Evolutionary conservation across 2,113 vertebrate genomes (phyloP).

Genomic region (Siphamia tubifer): DNA sequence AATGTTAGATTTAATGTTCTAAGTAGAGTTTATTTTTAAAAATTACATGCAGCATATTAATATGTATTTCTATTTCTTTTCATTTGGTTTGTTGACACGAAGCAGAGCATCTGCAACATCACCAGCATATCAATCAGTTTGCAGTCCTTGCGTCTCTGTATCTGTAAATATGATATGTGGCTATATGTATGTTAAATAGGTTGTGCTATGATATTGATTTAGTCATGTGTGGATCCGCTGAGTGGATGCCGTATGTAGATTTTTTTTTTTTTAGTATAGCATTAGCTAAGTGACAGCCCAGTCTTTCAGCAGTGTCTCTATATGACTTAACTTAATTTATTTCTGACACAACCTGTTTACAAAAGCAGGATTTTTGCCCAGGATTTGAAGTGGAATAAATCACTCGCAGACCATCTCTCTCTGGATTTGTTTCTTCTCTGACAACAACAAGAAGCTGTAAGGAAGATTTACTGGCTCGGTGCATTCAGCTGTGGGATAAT

Average conservation of each 20-base stretch:
- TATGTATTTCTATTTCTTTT: no score
- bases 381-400: neutral
- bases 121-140: no score
- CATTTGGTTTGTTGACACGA: no score
- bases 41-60: no score
- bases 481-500: slow-evolving; percentile 7
- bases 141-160: neutral
- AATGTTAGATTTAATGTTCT: no score
- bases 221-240: neutral
- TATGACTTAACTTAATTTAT: slow-evolving; percentile 4
- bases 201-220: no score
- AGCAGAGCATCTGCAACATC: no score
- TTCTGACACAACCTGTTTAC: slow-evolving; percentile 13
- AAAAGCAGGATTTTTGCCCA: neutral
- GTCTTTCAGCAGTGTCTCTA: neutral
- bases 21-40: no score
- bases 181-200: neutral
- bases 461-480: slow-evolving; percentile 8
- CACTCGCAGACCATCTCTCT: neutral
- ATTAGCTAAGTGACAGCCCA: neutral
- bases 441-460: neutral
- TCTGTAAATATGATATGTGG: neutral
- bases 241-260: neutral
- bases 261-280: neutral
- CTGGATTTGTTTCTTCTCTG: neutral